Evolutionary conservation across 2,888 invertebrate species (phyloP), one percentile per base, ranked within the genome.

Genomic region (Nemapogon koenigi): DNA sequence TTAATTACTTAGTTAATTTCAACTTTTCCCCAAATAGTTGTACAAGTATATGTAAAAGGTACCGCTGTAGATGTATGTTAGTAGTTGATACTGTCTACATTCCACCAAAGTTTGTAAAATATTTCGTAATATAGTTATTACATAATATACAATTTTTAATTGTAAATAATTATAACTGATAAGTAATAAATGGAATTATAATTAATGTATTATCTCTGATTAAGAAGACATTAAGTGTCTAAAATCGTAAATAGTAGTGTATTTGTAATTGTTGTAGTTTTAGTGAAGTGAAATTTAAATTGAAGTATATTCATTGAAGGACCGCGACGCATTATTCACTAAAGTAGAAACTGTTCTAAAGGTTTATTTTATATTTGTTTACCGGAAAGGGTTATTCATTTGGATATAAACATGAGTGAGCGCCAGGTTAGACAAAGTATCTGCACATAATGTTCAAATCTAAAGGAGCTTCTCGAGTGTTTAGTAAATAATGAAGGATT

Each of bases 31-130:
- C 22, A 17, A 28, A 22, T 15, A 14, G n/a, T 15, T 38, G 25
- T 38, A 39, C 29, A 37, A 28, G 30, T 36, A 37, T 16, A 19
- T 22, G 16, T 35, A 31, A 31, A 31, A n/a, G n/a, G n/a, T 18
- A 29, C 29, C 37, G 35, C 66, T n/a, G 63, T 68, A 66, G 65
- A 65, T 68, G 64, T 59, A 56, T 62, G 60, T 67, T 67, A 62
- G 60, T 63, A 67, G 66, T 18, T 14, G 63, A 67, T 64, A 58
- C 59, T 70, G 63, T 66, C 61, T 69, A 69, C 71, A 66, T 71
- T 64, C 72, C 75, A 78, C 76, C 76, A 78, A 78, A 78, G 76
- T 78, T 75, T 78, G 76, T 78, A 76, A 75, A 71, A 73, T 75
- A 75, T 69, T 68, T 72, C 71, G 59, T 75, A 73, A 64, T 53